A percentile compares a stretch with the other conserved stretches of the same genome.
Evolutionary conservation across 2,113 vertebrate genomes (phyloP).

Genomic region (Pelusios castaneus): DNA sequence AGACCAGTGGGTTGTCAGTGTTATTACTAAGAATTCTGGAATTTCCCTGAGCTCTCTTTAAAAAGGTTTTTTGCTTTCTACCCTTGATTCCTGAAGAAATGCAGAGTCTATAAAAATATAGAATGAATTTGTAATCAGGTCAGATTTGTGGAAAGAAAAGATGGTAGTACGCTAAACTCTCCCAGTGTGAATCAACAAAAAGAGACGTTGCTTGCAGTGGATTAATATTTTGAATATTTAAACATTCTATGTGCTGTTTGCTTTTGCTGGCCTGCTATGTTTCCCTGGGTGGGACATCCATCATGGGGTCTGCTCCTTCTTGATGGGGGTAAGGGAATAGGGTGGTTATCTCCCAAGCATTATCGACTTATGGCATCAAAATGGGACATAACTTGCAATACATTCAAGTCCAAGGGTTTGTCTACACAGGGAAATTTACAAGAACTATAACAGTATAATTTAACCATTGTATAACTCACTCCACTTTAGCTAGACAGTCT

Average conservation of each 20-base stretch:
- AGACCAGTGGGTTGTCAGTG: background rate
- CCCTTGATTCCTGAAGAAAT: background rate
- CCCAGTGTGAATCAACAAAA: background rate
- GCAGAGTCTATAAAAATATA: background rate
- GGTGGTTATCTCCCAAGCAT: background rate
- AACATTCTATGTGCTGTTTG: background rate
- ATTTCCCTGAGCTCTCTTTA: background rate
- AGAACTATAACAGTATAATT: background rate
- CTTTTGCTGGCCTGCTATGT: background rate
- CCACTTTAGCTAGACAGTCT: background rate
- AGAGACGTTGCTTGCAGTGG: background rate
- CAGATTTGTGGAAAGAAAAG: background rate
- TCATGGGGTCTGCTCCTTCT: background rate
- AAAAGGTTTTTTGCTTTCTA: accelerated
- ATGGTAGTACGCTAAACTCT: background rate
- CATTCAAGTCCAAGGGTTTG: background rate
- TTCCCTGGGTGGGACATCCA: background rate
- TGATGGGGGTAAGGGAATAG: background rate
- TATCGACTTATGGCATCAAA: background rate
- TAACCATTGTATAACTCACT: background rate
- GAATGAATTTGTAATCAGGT: background rate
- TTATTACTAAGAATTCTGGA: background rate
- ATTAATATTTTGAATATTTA: too few species aligned
- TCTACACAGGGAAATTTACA: background rate
- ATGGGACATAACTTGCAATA: background rate